Base-by-base conservation (phyloP, 2,888 invertebrate genomes). In the Andricus quercusramuli region DNA sequence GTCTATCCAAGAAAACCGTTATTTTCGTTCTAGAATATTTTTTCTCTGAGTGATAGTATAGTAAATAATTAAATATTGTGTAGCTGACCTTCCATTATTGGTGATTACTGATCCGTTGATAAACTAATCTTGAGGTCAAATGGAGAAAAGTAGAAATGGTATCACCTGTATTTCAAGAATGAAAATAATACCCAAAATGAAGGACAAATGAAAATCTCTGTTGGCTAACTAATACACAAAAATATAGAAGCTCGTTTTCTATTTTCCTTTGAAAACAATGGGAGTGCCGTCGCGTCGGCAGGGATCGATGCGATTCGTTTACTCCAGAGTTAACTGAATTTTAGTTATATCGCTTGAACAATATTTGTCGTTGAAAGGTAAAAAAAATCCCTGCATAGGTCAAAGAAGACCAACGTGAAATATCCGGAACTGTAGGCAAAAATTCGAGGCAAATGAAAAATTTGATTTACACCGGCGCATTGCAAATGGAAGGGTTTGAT, bases 401-500 rank as follows among this genome's bases (percentile, higher is more conserved):
- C 51, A 70, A 70, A 29, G 29, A 25, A 47, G 70, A 8, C 8
- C 37, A 37, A 37, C 37, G 6, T 37, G 37, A 37, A 37, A 37
- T 37, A 37, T 37, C 37, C 37, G 37, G 8, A 37, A 37, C 37
- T 37, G 37, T 37, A 8, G 37, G 29, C 70, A 20, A 20, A 70
- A 29, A 47, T 29, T 70, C 29, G 29, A 70, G 29, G 51, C 20
- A 70, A 51, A 70, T 56, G 70, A 51, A 56, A 70, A 70, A 70
- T 70, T 29, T 70, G 51, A 70, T 70, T 70, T 70, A 56, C 29
- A 51, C 29, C 32, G 20, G 51, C 3, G 51, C 13, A 29, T 51
- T 70, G 20, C 9, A 70, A 32, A 51, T 51, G 51, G 25, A 70
- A 51, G 29, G 51, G 70, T 70, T 70, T 70, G 51, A 70, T 70